phyloP scores from a whole-genome alignment of 2,888 invertebrate genomes.

The Sphaerophoria taeniata region DNA sequence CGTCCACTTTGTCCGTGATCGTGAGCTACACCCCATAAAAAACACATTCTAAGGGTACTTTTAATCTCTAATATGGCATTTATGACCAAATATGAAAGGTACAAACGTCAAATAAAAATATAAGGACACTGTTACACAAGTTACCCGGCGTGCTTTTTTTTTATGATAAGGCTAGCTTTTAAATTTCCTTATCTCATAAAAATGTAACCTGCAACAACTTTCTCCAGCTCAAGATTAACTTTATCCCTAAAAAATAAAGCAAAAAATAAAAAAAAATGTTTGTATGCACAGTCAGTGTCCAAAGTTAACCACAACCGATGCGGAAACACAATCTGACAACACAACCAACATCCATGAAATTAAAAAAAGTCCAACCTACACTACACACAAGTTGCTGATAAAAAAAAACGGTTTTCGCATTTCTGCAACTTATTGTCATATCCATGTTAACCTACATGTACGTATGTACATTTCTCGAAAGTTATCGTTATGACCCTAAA shows the following conservation, averaged over 20 bases:
- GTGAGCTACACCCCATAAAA: too few relatives aligned
- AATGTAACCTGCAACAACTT: conserved; percentile 47
- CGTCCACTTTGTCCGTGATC: too few relatives aligned
- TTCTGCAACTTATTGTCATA: conserved; percentile 62
- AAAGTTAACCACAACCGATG: conserved; percentile 65
- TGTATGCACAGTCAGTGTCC: conserved; percentile 55
- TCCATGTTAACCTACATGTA: conserved; percentile 7
- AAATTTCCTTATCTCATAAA: conserved; percentile 16
- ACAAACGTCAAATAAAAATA: too few relatives aligned
- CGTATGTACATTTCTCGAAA: not conserved
- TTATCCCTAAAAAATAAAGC: not conserved
- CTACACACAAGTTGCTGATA: conserved; percentile 42
- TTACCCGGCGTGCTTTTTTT: too few relatives aligned
- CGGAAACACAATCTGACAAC: conserved; percentile 70
- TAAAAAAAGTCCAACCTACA: conserved; percentile 45
- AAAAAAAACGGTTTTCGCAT: conserved; percentile 37
- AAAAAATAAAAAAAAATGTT: conserved; percentile 30
- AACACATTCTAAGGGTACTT: too few relatives aligned
- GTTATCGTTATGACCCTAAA: conserved; percentile 46
- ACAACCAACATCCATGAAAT: conserved; percentile 70
- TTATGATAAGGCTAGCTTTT: conserved; percentile 7
- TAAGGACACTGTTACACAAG: too few relatives aligned
- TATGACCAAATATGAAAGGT: too few relatives aligned
- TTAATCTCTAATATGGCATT: too few relatives aligned
- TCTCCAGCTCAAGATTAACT: conserved; percentile 53